A percentile compares a stretch with the other conserved stretches of the same genome.
Conservation (phyloP, 2,888 invertebrate genomes). For the Diaperis boleti region DNA sequence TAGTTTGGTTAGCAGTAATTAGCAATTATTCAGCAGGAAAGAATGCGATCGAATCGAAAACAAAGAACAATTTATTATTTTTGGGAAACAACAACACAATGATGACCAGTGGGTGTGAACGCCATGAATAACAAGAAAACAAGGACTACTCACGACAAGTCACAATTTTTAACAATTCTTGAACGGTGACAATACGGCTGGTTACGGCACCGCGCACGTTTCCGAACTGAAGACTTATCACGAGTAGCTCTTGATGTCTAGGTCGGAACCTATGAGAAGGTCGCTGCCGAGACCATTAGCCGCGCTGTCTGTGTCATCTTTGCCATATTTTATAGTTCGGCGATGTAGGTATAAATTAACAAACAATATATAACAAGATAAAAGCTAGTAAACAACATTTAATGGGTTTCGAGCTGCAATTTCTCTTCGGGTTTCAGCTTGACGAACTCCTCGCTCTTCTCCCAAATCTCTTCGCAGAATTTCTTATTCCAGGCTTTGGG, state of each 20-base stretch:
- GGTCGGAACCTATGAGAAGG: conserved; percentile 49
- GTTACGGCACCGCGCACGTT: conserved; percentile 37
- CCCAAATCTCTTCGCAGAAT: conserved; percentile 85
- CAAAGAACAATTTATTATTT: conserved; percentile 10
- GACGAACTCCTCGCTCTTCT: conserved; percentile 80
- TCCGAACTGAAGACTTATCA: conserved; percentile 38
- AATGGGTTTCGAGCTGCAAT: conserved; percentile 9
- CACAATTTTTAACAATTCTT: conserved; percentile 12
- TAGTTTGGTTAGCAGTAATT: conserved; percentile 7
- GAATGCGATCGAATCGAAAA: not conserved
- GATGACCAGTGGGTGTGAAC: not conserved
- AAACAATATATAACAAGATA: conserved; percentile 17
- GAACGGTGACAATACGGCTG: conserved; percentile 26
- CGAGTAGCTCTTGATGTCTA: conserved; percentile 44
- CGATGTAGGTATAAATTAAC: conserved; percentile 13
- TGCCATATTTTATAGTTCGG: conserved; percentile 7
- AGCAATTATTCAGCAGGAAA: not conserved
- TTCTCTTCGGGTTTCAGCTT: conserved; percentile 75
- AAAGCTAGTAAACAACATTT: not conserved
- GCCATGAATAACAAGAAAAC: conserved; percentile 7
- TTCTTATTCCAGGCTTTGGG: conserved; percentile 57
- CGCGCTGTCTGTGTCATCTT: conserved; percentile 38
- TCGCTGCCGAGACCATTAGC: conserved; percentile 47
- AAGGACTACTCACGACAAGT: conserved; percentile 28
- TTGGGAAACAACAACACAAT: conserved; percentile 14